Evolutionary conservation across 2,113 vertebrate genomes (phyloP).

Genomic region (Proterorhinus semilunaris): DNA sequence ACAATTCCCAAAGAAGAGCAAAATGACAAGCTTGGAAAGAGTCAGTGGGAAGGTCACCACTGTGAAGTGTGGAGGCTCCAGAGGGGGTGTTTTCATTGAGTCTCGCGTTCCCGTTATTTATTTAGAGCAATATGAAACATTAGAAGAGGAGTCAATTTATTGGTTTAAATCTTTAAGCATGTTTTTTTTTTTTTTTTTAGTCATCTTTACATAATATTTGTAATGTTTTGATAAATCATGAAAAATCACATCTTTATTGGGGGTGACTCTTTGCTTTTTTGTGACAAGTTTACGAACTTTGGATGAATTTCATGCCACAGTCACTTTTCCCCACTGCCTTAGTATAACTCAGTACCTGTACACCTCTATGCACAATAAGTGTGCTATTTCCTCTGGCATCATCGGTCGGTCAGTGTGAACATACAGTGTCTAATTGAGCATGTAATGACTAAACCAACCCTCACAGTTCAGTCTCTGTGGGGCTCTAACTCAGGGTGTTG

Average conservation of each 20-base stretch:
- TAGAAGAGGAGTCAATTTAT: not conserved
- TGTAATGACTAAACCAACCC: not conserved
- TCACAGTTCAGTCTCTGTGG: not conserved
- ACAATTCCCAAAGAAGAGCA: constrained; percentile 2
- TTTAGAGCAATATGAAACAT: not conserved
- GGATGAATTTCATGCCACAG: too few species aligned
- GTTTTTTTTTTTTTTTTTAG: constrained; percentile 3
- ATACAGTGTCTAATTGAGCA: not conserved
- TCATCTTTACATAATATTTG: not conserved
- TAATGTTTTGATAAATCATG: not conserved
- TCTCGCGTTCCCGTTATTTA: not conserved
- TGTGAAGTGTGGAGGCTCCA: not conserved
- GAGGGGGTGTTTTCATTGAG: not conserved
- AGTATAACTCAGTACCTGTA: too few species aligned
- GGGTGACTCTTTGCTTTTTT: not conserved
- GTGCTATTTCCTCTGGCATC: not conserved
- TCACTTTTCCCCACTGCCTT: not conserved
- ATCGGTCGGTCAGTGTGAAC: not conserved
- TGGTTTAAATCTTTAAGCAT: constrained; percentile 4
- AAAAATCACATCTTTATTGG: not conserved
- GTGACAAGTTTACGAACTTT: not conserved
- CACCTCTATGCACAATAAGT: not conserved
- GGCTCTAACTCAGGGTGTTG: constrained; percentile 9
- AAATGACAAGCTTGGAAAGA: not conserved
- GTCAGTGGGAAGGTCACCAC: not conserved